Evolutionary conservation across 2,113 vertebrate genomes (phyloP).

Genomic region (Anguilla japonica): DNA sequence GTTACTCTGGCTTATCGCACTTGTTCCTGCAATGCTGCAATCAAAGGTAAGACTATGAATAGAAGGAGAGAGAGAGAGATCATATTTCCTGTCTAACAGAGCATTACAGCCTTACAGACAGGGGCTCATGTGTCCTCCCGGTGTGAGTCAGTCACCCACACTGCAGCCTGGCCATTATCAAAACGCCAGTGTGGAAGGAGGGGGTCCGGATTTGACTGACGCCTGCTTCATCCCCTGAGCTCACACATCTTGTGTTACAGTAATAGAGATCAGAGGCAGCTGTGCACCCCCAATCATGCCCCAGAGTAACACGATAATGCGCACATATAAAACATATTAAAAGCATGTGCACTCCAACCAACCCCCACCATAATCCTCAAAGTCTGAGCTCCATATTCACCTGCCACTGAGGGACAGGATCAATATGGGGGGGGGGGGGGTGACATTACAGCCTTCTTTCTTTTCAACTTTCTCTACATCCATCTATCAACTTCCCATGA

Average conservation of each 20-base stretch:
- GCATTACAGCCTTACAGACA: constrained; percentile 2
- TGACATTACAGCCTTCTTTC: constrained; percentile 35
- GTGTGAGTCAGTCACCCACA: not conserved
- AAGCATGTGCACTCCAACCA: not conserved
- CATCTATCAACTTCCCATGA: constrained; percentile 56
- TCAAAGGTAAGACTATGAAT: not conserved
- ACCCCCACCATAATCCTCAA: not conserved
- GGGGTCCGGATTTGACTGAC: not conserved
- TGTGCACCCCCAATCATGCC: not conserved
- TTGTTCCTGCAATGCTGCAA: not conserved
- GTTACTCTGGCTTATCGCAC: not conserved
- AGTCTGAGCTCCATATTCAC: not conserved
- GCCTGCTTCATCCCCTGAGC: not conserved
- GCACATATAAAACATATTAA: not conserved
- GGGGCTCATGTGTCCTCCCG: not conserved
- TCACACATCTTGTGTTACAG: not conserved
- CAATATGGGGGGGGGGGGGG: not conserved
- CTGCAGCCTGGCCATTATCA: not conserved
- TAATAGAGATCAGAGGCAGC: not conserved
- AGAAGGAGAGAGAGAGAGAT: not conserved
- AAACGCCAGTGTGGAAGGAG: not conserved
- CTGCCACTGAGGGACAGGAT: not conserved
- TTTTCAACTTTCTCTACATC: constrained; percentile 69
- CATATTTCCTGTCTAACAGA: not conserved
- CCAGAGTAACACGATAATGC: not conserved